These are phyloP conservation scores for Ranitomeya variabilis DNA, from an alignment of 2,113 vertebrate genomes.

Conservation along the genomic window DNA sequence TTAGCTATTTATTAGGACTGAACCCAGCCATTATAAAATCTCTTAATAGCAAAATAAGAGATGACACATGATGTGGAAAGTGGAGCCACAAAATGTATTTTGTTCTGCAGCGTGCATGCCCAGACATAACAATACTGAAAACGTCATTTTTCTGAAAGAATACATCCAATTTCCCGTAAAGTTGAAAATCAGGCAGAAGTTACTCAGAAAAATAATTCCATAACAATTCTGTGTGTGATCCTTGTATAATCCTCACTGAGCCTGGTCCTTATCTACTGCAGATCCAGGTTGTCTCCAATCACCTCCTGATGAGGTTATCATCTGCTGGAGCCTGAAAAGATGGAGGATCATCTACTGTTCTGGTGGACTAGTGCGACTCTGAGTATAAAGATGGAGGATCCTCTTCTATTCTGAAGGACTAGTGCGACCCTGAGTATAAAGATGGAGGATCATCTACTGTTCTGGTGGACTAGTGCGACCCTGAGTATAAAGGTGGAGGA, in stretches of 20 bases:
- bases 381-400: neutral
- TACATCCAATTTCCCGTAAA: neutral
- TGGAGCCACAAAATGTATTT: slow-evolving; percentile 2
- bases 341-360: neutral
- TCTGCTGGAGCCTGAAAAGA: neutral
- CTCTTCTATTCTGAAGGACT: neutral
- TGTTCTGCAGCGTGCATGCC: neutral
- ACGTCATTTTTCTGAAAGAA: neutral
- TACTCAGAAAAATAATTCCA: neutral
- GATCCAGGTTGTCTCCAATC: neutral
- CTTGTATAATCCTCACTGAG: neutral
- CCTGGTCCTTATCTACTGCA: neutral
- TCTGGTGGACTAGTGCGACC: neutral
- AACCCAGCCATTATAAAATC: slow-evolving; percentile 19
- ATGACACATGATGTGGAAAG: slow-evolving; percentile 31
- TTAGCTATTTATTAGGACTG: slow-evolving; percentile 8
- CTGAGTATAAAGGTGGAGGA: neutral
- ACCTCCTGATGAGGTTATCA: neutral
- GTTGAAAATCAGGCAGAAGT: neutral
- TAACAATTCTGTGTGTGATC: neutral
- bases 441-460: neutral
- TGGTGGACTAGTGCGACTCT: neutral
- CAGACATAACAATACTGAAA: slow-evolving; percentile 8
- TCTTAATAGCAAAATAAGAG: slow-evolving; percentile 2
- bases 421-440: neutral